Evolutionary conservation across 1,140 invertebrate species (phyloP).

Genomic region (Oncopodura yosiiana): DNA sequence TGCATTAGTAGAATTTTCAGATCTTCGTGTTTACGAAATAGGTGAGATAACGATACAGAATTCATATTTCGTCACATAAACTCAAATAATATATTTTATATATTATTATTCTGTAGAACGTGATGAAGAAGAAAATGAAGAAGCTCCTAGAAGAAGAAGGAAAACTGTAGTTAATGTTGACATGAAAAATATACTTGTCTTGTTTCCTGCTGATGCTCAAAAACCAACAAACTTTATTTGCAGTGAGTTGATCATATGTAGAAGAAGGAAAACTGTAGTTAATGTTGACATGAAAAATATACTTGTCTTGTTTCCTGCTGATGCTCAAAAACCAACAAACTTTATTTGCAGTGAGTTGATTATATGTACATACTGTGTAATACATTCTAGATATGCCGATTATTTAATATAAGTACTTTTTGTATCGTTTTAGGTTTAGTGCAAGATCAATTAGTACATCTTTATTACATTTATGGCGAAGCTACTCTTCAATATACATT

Average conservation of each 20-base stretch:
- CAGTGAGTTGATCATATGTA: slow-evolving; percentile 26
- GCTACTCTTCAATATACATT: slow-evolving; percentile 53
- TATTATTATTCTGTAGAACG: neutral
- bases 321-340: slow-evolving; percentile 47
- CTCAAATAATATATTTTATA: neutral
- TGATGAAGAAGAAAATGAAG: slow-evolving; percentile 9
- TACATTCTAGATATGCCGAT: neutral
- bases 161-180: slow-evolving; percentile 48
- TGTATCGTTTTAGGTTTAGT: slow-evolving; percentile 45
- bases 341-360: slow-evolving; percentile 47
- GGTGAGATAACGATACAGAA: slow-evolving; percentile 3
- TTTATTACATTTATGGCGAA: slow-evolving; percentile 49
- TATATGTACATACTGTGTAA: slow-evolving; percentile 11
- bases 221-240: neutral
- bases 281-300: slow-evolving; percentile 50
- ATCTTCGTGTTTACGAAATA: slow-evolving; percentile 38
- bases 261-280: too few species aligned
- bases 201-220: slow-evolving; percentile 39
- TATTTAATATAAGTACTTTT: slow-evolving; percentile 9
- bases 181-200: slow-evolving; percentile 48
- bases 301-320: slow-evolving; percentile 48
- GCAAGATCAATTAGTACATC: slow-evolving; percentile 45
- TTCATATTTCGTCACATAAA: neutral
- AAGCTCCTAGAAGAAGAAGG: slow-evolving; percentile 32
- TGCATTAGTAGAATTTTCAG: slow-evolving; percentile 65